phyloP scores from a whole-genome alignment of 2,888 invertebrate genomes.

The Mongoloraphidia duomilia region DNA sequence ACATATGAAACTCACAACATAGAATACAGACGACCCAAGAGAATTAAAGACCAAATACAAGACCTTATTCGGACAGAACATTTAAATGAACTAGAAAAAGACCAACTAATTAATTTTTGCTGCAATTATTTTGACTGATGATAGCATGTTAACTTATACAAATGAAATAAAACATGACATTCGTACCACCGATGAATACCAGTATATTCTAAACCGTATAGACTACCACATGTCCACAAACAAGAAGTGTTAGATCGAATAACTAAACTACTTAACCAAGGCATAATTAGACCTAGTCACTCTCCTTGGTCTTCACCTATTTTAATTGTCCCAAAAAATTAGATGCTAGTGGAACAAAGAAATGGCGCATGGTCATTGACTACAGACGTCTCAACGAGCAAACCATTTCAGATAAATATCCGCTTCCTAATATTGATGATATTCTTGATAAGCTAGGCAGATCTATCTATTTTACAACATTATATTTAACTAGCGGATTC shows the following conservation, averaged over 20 bases:
- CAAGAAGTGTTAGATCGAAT: too few relatives aligned
- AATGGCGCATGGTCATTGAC: conserved; percentile 14
- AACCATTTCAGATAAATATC: conserved; percentile 11
- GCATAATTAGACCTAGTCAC: too few relatives aligned
- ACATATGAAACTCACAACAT: too few relatives aligned
- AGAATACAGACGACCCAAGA: too few relatives aligned
- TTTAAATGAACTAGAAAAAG: too few relatives aligned
- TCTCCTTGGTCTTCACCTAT: conserved; percentile 14
- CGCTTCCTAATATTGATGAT: conserved; percentile 15
- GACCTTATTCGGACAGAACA: too few relatives aligned
- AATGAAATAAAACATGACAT: conserved; percentile 10
- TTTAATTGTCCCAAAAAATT: conserved; percentile 7
- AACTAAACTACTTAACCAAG: conserved; percentile 13
- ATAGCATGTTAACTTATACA: conserved; percentile 8
- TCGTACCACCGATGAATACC: conserved; percentile 7
- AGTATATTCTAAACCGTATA: too few relatives aligned
- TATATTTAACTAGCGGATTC: conserved; percentile 18
- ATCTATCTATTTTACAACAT: conserved; percentile 16
- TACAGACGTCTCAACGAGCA: conserved; percentile 10
- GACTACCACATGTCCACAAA: too few relatives aligned
- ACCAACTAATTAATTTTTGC: too few relatives aligned
- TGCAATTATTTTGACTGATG: too few relatives aligned
- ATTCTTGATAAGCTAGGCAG: conserved; percentile 17
- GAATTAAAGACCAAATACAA: too few relatives aligned
- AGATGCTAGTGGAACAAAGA: conserved; percentile 10